These are phyloP conservation scores for Callinectes sapidus DNA, from an alignment of 2,888 invertebrate genomes.

Conservation along the genomic window DNA sequence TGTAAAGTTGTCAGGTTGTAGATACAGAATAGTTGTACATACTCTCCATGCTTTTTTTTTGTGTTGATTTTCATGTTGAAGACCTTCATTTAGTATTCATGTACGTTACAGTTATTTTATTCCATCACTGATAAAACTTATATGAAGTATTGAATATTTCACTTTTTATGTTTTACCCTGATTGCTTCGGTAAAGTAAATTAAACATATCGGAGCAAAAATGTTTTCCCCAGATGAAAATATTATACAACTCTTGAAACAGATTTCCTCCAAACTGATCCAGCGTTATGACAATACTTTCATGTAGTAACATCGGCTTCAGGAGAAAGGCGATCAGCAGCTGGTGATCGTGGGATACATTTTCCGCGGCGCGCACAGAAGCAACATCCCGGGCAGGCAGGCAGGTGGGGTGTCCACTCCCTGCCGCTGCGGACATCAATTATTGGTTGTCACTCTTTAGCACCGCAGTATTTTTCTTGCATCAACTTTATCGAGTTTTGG, in stretches of 20 bases:
- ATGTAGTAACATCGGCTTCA: neutral
- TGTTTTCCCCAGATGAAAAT: neutral
- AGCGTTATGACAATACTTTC: neutral
- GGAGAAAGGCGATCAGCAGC: neutral
- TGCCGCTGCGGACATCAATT: neutral
- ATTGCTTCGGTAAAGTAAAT: constrained; percentile 2
- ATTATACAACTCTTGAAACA: neutral
- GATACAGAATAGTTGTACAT: neutral
- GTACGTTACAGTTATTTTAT: neutral
- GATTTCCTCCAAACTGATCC: neutral
- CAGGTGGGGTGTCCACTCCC: neutral
- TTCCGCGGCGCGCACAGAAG: neutral
- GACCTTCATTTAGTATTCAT: neutral
- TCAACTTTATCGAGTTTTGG: neutral
- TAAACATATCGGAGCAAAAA: neutral
- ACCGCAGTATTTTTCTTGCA: neutral
- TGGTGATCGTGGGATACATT: neutral
- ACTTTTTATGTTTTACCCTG: neutral
- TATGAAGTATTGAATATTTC: neutral
- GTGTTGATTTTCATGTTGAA: neutral
- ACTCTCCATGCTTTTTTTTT: neutral
- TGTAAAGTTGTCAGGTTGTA: neutral
- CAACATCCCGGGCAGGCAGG: neutral
- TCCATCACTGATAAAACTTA: neutral
- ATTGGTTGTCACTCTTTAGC: neutral